Evolutionary conservation across 2,113 vertebrate species (phyloP).

Genomic region (Zapus hudsonius): DNA sequence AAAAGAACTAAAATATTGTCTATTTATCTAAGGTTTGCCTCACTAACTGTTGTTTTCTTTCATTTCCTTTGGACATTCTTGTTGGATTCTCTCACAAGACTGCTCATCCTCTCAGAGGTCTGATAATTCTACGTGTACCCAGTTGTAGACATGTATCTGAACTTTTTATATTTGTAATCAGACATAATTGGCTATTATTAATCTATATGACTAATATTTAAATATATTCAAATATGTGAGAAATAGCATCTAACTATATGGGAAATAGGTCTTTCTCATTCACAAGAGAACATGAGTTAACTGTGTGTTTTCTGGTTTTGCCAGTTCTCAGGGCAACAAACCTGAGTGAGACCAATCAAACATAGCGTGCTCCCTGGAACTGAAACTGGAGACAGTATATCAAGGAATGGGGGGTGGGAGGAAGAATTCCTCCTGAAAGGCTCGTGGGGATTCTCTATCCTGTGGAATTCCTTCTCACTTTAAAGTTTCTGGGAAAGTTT

Average conservation of each 20-base stretch:
- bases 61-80: background rate
- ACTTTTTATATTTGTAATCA: no score
- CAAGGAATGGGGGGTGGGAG: no score
- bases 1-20: background rate
- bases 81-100: no score
- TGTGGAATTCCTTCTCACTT: no score
- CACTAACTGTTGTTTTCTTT: background rate
- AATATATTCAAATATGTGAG: no score
- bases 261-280: background rate
- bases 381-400: background rate
- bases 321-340: background rate
- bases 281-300: background rate
- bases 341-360: background rate
- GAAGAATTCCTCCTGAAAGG: background rate
- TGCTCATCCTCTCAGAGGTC: no score
- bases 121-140: background rate
- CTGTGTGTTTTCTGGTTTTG: background rate
- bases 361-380: no score
- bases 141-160: background rate
- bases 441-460: background rate
- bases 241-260: background rate
- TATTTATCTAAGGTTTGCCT: background rate
- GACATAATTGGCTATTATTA: no score
- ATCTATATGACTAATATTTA: no score
- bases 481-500: slow-evolving; percentile 9